Evolutionary conservation across 2,113 vertebrate species (phyloP), one percentile per base, ranked within the genome.

Genomic region (Chloebia gouldiae): DNA sequence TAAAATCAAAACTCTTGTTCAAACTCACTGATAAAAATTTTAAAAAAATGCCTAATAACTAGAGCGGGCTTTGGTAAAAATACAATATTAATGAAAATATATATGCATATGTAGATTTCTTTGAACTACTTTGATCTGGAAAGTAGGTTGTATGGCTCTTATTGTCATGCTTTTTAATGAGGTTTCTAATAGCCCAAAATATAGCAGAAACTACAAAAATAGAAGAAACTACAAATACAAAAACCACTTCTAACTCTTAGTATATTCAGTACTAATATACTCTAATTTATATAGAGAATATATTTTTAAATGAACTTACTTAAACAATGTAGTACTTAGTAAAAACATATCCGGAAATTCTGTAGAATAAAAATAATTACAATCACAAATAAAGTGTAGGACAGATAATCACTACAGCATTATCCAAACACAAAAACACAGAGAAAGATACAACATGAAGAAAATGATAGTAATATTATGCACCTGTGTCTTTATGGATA

Each of bases 101-200:
- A 81, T 35, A 59, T 51, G 35, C n/a, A 90, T 47, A 82, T 73
- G 50, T 63, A 63, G 42, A 88, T 73, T 88, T 86, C 87, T 90
- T 83, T 90, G 63, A 89, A 75, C 39, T 84, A n/a, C 65, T 92
- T 92, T 76, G 39, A 93, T 90, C 71, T 88, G 40, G 22, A 88
- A 93, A 95, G 44, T 81, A 88, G 85, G 79, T 51, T 94, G 60
- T 64, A 73, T 33, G 21, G 56, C 3, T 69, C 16, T 66, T 47
- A 88, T 66, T 51, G 37, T 81, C 71, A 91, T 56, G 66, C 4
- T 90, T 82, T 90, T 73, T 88, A 92, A 92, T 90, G 42, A 92
- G 11, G 11, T 49, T 88, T 86, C 66, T 77, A 73, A 70, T 33
- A 75, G 40, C 37, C 70, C 40, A 65, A 90, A 75, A 77, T 86